A percentile compares a stretch with the other conserved stretches of the same genome.
Evolutionary conservation across 2,113 vertebrate genomes (phyloP).

Genomic region (Zingel zingel): DNA sequence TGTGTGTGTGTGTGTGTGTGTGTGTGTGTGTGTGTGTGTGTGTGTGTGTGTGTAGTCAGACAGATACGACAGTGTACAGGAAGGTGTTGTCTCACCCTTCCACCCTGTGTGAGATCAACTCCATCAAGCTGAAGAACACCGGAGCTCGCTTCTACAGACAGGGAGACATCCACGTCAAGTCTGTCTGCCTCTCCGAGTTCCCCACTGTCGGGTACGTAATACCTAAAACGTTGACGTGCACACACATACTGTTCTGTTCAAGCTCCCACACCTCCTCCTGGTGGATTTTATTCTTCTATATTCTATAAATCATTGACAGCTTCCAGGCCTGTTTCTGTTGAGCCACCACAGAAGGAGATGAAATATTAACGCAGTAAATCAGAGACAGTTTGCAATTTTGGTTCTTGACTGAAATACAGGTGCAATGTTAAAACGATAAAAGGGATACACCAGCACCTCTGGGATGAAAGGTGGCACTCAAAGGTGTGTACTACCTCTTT

Average conservation of each 20-base stretch:
- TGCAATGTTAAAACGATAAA: no score
- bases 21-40: neutral
- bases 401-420: neutral
- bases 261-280: neutral
- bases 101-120: conserved; percentile 75
- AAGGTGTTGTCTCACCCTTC: conserved; percentile 70
- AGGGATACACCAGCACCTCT: no score
- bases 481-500: no score
- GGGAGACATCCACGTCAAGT: conserved; percentile 77
- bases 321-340: conserved; percentile 18
- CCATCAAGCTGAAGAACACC: conserved; percentile 80
- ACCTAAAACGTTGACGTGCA: neutral
- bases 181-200: conserved; percentile 80
- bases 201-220: conserved; percentile 63
- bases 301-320: neutral
- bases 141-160: conserved; percentile 80
- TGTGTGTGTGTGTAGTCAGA: conserved; percentile 69
- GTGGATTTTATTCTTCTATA: neutral
- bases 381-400: neutral
- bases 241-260: conserved; percentile 1
- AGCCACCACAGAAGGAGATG: conserved; percentile 1
- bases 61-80: conserved; percentile 60
- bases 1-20: no score
- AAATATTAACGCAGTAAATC: neutral
- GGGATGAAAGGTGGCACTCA: no score